Evolutionary conservation across 2,797 vertebrate species (phyloP), one percentile per base, ranked within the genome.

Genomic region (Morelia viridis): DNA sequence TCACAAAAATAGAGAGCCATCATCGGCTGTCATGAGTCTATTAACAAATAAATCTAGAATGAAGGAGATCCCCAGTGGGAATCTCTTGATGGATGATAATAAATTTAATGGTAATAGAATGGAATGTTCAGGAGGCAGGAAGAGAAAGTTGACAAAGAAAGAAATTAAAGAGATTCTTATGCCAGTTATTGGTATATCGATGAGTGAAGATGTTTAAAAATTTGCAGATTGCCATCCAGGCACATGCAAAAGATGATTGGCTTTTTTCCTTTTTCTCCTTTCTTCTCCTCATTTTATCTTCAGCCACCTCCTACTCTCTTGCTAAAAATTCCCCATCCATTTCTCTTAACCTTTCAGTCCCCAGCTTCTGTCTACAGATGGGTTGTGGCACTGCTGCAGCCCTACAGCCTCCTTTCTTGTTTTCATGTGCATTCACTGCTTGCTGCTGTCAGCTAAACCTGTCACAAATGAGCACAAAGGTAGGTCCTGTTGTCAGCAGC

Each of bases 31-130:
- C 89, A 12, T 91, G 90, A 96, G 95, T 95, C 92, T 96, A 96
- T 97, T 97, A 96, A 92, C 89, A 97, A 96, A 97, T 96, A 97
- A 97, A 95, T 96, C 91, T 94, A 97, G 92, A 96, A 94, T 96
- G 97, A 97, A 97, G 96, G 95, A 95, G 96, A 94, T 93, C 93
- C 96, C 95, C 95, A 95, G 89, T 92, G 96, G 97, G 95, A 24
- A 94, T 93, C 92, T 93, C 93, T 95, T 97, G 96, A 97, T 96
- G 96, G 94, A 96, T 97, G 95, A 93, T 95, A 96, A 96, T 96
- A 97, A 96, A 97, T 96, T 95, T 96, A 97, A 96, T 95, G 93
- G 92, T 93, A 96, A 95, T 95, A 91, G 90, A 95, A 96, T 93
- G 95, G 95, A 97, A 96, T 96, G 3, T 96, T 94, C 95, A 96